Base-by-base conservation (phyloP, 2,888 invertebrate genomes). In the Eudemis profundana region DNA sequence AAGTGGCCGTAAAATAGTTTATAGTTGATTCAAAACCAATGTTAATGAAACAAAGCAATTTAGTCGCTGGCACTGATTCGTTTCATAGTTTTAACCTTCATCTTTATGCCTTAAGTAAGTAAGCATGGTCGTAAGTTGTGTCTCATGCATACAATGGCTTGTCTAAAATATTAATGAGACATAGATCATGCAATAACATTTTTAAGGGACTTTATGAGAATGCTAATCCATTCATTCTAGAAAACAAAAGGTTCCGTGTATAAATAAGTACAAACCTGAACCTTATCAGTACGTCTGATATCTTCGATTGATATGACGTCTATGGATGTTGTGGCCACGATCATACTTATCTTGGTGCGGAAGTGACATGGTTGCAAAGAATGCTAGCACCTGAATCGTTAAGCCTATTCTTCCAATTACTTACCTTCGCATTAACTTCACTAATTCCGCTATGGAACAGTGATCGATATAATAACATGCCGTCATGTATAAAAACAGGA, bases 401-500 rank as follows among this genome's bases (percentile, higher is more conserved):
- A n/a, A n/a, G n/a, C n/a, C n/a, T n/a, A n/a, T n/a, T n/a, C n/a
- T n/a, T n/a, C n/a, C n/a, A n/a, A n/a, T n/a, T n/a, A n/a, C n/a
- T n/a, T n/a, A n/a, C n/a, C n/a, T n/a, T 8, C 5, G 33, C 10
- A 33, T 15, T 17, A 29, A 29, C 12, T 21, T 33, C 33, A 17
- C 47, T 12, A 33, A 49, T 60, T 50, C 21, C 36, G 10, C 40
- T 47, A 47, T 10, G 44, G 27, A 42, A 51, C 33, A 42, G 36
- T 8, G 12, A 53, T 38, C 38, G n/a, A 19, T 53, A 53, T 59
- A 65, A 65, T 53, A 38, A n/a, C 51, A 46, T 19, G 23, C 5
- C 17, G 10, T 60, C 36, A 38, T 23, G 42, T 63, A 38, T 21
- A 40, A 50, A 59, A 46, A 47, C 65, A 60, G 59, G 65, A 65